phyloP scores from a whole-genome alignment of 2,888 invertebrate species.

The Caradrina clavipalpis region DNA sequence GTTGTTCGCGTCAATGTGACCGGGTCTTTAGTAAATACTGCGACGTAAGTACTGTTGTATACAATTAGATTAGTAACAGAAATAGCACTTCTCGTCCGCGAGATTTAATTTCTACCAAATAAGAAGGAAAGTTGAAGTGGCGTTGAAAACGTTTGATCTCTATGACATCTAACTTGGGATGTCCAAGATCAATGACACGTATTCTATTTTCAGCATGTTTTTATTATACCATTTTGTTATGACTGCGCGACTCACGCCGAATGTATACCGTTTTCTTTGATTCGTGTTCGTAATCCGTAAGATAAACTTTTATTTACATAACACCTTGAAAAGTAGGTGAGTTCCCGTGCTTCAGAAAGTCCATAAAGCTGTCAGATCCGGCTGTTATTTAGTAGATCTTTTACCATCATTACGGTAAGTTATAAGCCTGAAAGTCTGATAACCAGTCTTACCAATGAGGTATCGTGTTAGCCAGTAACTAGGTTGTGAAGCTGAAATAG shows the following conservation, averaged over 20 bases:
- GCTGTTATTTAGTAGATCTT: too few species aligned
- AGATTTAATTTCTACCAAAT: constrained; percentile 43
- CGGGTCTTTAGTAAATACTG: background rate
- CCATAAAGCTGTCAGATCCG: too few species aligned
- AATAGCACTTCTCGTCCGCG: constrained; percentile 31
- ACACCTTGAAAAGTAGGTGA: background rate
- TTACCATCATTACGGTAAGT: too few species aligned
- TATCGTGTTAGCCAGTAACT: too few species aligned
- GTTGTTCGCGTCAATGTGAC: background rate
- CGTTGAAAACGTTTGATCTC: constrained; percentile 43
- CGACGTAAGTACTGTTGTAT: background rate
- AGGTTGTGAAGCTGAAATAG: too few species aligned
- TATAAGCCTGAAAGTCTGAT: too few species aligned
- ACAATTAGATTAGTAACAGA: constrained; percentile 25
- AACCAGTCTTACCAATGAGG: too few species aligned
- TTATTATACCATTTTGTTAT: constrained; percentile 39
- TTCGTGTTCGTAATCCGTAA: constrained; percentile 26
- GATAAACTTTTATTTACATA: constrained; percentile 26
- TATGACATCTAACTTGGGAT: constrained; percentile 25
- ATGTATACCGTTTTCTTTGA: constrained; percentile 29
- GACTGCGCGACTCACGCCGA: constrained; percentile 29
- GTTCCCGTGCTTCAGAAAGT: too few species aligned
- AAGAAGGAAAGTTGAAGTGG: constrained; percentile 31
- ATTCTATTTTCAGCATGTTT: constrained; percentile 44
- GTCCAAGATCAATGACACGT: constrained; percentile 52